A percentile compares a stretch with the other conserved stretches of the same genome.
These are phyloP conservation scores for Acrocephalus scirpaceus DNA, from an alignment of 2,797 vertebrate genomes.

Conservation along the genomic window DNA sequence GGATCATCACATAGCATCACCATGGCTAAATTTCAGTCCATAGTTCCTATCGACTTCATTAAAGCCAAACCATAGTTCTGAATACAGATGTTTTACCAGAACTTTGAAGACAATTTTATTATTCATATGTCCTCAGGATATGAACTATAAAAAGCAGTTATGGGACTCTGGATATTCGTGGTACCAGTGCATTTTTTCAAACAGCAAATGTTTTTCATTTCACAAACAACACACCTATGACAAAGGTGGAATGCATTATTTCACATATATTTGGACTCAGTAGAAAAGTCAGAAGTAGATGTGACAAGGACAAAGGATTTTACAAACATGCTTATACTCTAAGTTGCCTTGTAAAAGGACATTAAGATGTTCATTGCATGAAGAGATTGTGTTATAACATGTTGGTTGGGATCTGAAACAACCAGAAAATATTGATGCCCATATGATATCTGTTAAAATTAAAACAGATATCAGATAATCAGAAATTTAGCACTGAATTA, in stretches of 20 bases:
- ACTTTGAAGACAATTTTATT: background rate
- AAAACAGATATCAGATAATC: constrained; percentile 59
- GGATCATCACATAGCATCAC: background rate
- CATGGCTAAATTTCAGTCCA: background rate
- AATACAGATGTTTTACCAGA: background rate
- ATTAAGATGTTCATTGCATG: constrained; percentile 13
- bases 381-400: background rate
- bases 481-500: constrained; percentile 16
- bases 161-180: background rate
- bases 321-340: constrained; percentile 29
- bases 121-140: background rate
- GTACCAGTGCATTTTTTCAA: background rate
- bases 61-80: background rate
- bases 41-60: background rate
- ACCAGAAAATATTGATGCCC: background rate
- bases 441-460: constrained; percentile 40
- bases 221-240: background rate
- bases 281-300: constrained; percentile 38
- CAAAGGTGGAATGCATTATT: background rate
- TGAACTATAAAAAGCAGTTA: background rate
- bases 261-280: background rate
- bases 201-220: constrained; percentile 14
- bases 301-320: constrained; percentile 56
- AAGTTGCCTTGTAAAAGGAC: constrained; percentile 26
- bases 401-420: constrained; percentile 13